Evolutionary conservation across 2,888 invertebrate species (phyloP).

Genomic region (Cantharis rufa): DNA sequence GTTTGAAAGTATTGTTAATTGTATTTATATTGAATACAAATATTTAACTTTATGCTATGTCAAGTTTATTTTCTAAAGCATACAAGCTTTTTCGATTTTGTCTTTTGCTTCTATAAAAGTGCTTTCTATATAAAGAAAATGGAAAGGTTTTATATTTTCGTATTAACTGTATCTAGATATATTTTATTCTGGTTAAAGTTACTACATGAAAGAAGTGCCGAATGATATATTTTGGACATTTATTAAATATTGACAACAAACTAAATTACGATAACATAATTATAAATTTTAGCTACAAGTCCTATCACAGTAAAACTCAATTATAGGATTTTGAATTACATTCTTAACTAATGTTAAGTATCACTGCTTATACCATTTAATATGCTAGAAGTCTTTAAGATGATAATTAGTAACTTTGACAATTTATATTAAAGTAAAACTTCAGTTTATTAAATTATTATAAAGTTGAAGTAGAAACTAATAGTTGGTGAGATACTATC

Average conservation of each 20-base stretch:
- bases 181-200: not conserved
- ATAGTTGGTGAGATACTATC: not conserved
- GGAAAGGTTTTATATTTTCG: not conserved
- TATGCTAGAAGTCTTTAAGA: not conserved
- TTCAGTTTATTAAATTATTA: not conserved
- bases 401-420: not conserved
- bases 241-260: not conserved
- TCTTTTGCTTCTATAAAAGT: not conserved
- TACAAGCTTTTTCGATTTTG: not conserved
- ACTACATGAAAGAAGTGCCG: not conserved
- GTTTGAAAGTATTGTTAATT: not conserved
- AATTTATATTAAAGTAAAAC: not conserved
- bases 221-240: not conserved
- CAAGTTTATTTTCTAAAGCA: not conserved
- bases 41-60: not conserved
- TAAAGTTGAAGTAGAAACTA: not conserved
- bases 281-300: not conserved
- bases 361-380: not conserved
- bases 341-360: not conserved
- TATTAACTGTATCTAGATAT: conserved; percentile 3
- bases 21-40: not conserved
- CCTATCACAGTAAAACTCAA: too few relatives aligned
- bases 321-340: not conserved
- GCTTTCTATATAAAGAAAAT: conserved; percentile 1
- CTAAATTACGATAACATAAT: not conserved